phyloP scores from a whole-genome alignment of 2,888 invertebrate genomes.

The Cryptophagus acutangulus region DNA sequence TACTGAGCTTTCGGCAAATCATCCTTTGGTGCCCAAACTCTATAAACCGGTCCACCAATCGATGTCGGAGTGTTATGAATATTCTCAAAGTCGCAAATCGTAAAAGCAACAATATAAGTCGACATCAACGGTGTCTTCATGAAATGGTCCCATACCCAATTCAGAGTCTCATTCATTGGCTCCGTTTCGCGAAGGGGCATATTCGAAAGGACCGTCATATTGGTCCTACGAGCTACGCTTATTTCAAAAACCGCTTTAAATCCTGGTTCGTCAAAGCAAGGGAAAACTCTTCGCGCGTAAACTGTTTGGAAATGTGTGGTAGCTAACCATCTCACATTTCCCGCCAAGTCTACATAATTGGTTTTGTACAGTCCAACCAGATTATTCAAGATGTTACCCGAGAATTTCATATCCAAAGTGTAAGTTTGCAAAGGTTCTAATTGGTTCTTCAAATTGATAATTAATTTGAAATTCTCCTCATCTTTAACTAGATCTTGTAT shows the following conservation, averaged over 20 bases:
- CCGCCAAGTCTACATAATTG: conserved; percentile 51
- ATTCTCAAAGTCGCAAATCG: conserved; percentile 40
- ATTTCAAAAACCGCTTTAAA: conserved; percentile 73
- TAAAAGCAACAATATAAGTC: conserved; percentile 67
- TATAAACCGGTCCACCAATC: conserved; percentile 41
- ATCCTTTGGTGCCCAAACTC: conserved; percentile 47
- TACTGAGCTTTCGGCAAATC: conserved; percentile 43
- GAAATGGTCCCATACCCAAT: conserved; percentile 61
- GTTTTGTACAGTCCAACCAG: conserved; percentile 66
- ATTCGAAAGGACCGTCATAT: conserved; percentile 64
- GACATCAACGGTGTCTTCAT: conserved; percentile 65
- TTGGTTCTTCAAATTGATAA: conserved; percentile 43
- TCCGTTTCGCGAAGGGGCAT: conserved; percentile 59
- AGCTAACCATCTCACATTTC: conserved; percentile 54
- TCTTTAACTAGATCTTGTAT: conserved; percentile 40
- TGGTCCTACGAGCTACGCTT: conserved; percentile 61
- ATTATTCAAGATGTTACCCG: conserved; percentile 55
- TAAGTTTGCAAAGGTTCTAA: conserved; percentile 53
- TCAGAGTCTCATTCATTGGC: conserved; percentile 49
- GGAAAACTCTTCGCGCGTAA: conserved; percentile 62
- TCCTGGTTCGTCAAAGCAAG: conserved; percentile 74
- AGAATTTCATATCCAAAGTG: conserved; percentile 53
- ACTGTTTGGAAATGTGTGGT: conserved; percentile 65
- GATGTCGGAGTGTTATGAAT: conserved; percentile 26
- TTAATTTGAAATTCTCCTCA: conserved; percentile 44